phyloP scores from a whole-genome alignment of 2,888 invertebrate genomes.

The Volucella zonaria region DNA sequence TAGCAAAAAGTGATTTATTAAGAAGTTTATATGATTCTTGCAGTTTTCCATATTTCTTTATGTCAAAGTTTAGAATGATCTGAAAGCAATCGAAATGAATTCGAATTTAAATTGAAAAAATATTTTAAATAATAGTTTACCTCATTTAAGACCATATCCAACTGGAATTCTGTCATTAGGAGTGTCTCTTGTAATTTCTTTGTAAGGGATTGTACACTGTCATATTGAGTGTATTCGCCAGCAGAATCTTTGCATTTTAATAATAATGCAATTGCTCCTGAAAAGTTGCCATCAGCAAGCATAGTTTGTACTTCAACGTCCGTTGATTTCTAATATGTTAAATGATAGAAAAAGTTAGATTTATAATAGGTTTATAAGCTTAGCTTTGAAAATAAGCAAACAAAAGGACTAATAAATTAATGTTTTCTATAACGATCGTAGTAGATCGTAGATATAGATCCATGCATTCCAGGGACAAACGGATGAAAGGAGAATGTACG shows the following conservation, averaged over 20 bases:
- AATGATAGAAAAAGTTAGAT: too few species aligned
- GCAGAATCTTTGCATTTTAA: conserved; percentile 94
- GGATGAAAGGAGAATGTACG: too few species aligned
- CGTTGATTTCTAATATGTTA: conserved; percentile 86
- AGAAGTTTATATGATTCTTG: conserved; percentile 94
- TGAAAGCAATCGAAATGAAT: conserved; percentile 42
- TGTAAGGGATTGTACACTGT: conserved; percentile 94
- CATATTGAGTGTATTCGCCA: conserved; percentile 91
- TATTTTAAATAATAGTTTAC: conserved; percentile 82
- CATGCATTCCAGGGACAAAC: too few species aligned
- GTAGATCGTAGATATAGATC: too few species aligned
- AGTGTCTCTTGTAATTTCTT: conserved; percentile 95
- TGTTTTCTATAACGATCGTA: background rate
- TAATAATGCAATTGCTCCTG: conserved; percentile 94
- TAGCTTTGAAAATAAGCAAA: too few species aligned
- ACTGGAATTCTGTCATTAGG: conserved; percentile 94
- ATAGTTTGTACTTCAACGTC: conserved; percentile 92
- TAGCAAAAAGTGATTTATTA: conserved; percentile 95
- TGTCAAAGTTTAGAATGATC: conserved; percentile 88
- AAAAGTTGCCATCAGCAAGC: conserved; percentile 92
- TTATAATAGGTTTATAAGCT: too few species aligned
- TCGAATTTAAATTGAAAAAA: background rate
- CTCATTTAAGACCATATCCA: conserved; percentile 93
- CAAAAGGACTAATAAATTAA: background rate
- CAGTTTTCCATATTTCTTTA: conserved; percentile 90